Conservation (phyloP, 2,888 invertebrate species). For the Sesia bembeciformis region DNA sequence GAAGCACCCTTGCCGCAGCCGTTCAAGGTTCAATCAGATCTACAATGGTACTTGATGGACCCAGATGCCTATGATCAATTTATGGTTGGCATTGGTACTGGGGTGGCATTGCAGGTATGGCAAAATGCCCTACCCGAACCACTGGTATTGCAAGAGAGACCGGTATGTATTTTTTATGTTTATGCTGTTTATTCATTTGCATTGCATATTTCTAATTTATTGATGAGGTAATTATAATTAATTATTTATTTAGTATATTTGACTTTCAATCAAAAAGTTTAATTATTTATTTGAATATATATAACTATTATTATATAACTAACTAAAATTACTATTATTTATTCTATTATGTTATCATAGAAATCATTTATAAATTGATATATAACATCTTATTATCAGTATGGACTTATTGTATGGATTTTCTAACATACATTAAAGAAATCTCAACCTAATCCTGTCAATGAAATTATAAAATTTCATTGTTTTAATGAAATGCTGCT, state of each 20-base stretch:
- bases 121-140: slow-evolving; percentile 94
- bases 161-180: slow-evolving; percentile 58
- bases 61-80: slow-evolving; percentile 98
- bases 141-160: slow-evolving; percentile 84
- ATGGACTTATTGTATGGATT: too few species aligned
- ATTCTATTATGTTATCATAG: too few species aligned
- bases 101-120: slow-evolving; percentile 88
- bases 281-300: too few species aligned
- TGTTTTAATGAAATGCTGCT: too few species aligned
- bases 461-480: too few species aligned
- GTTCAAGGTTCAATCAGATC: slow-evolving; percentile 93
- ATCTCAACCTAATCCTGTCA: too few species aligned
- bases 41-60: slow-evolving; percentile 94
- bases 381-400: too few species aligned
- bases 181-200: neutral
- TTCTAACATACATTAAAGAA: too few species aligned
- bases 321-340: too few species aligned
- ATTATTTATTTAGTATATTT: neutral
- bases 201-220: neutral
- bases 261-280: too few species aligned
- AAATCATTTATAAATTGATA: too few species aligned
- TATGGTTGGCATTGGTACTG: slow-evolving; percentile 89
- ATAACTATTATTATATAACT: too few species aligned
- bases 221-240: neutral
- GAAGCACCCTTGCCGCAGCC: slow-evolving; percentile 90